A percentile compares a stretch with the other conserved stretches of the same genome.
Evolutionary conservation across 2,888 invertebrate species (phyloP).

Genomic region (Harmothoe impar): DNA sequence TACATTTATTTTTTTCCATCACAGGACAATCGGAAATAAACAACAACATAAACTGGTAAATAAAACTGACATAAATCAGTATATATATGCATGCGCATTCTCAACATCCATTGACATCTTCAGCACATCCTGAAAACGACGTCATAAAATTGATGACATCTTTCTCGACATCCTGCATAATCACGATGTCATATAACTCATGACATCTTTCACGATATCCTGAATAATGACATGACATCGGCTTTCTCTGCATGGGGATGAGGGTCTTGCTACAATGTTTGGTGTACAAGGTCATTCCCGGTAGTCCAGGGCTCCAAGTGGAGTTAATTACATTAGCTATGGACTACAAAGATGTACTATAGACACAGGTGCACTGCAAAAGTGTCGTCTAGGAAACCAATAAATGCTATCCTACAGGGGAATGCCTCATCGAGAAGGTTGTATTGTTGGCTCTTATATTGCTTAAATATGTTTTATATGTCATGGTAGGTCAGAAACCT

Average conservation of each 20-base stretch:
- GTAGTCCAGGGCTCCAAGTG: not conserved
- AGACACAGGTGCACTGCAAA: not conserved
- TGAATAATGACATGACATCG: too few species aligned
- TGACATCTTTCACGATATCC: too few species aligned
- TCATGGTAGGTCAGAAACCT: not conserved
- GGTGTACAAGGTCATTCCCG: not conserved
- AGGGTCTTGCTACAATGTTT: not conserved
- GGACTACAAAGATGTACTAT: not conserved
- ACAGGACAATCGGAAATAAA: slow-evolving; percentile 21
- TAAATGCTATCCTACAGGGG: not conserved
- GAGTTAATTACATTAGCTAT: not conserved
- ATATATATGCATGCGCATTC: not conserved
- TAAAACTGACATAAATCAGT: not conserved
- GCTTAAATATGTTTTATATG: not conserved
- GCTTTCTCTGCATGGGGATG: too few species aligned
- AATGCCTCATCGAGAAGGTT: not conserved
- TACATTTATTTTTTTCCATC: slow-evolving; percentile 7
- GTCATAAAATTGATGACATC: too few species aligned
- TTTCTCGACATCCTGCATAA: too few species aligned
- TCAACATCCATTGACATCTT: not conserved
- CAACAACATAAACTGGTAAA: not conserved
- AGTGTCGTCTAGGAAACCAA: not conserved
- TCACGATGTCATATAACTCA: too few species aligned
- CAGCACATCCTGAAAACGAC: not conserved
- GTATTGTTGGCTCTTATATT: not conserved